Conservation (phyloP, 2,888 invertebrate species). For the Chaetogeoica ovagalla region DNA sequence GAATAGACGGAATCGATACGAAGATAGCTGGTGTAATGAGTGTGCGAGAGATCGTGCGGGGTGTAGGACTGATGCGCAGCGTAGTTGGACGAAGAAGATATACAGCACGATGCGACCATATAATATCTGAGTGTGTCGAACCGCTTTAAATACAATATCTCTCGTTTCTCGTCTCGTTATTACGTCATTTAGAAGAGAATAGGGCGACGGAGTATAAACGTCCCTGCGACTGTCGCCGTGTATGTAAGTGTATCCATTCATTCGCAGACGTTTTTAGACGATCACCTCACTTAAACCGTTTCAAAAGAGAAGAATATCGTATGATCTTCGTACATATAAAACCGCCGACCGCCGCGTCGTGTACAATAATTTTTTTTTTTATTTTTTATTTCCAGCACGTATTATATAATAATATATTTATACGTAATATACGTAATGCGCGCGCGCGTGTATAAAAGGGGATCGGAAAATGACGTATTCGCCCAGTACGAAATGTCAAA, state of each 20-base stretch:
- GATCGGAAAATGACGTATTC: slow-evolving; percentile 14
- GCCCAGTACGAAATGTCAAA: not conserved
- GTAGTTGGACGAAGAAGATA: too few relatives aligned
- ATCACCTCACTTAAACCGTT: slow-evolving; percentile 21
- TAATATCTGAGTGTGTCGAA: not conserved
- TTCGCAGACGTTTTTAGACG: slow-evolving; percentile 2
- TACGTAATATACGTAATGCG: too few relatives aligned
- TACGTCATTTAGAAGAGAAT: not conserved
- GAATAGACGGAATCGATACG: too few relatives aligned
- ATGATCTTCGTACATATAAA: too few relatives aligned
- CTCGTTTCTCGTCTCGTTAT: slow-evolving; percentile 1
- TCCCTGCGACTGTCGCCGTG: too few relatives aligned
- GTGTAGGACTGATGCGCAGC: too few relatives aligned
- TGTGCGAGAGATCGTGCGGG: too few relatives aligned
- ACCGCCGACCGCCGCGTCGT: not conserved
- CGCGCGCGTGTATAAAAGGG: not conserved
- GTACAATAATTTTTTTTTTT: not conserved
- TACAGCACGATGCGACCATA: too few relatives aligned
- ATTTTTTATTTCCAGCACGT: slow-evolving; percentile 14
- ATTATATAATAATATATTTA: not conserved
- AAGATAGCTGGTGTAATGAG: too few relatives aligned
- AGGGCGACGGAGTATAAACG: not conserved
- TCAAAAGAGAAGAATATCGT: not conserved
- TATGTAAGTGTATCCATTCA: slow-evolving; percentile 1
- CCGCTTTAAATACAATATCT: too few relatives aligned